Percentiles rank a stretch among this genome's conserved stretches.
phyloP scores from a whole-genome alignment of 1,140 invertebrate species.

The silkworm (Bombyx mori) region ASM3026992v2 NC_085133.1:4751501-4752000 shows the following conservation, averaged over 20 bases:
- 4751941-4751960: constrained; percentile 21
- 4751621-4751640: constrained; percentile 11
- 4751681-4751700: constrained; percentile 42
- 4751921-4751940: neutral
- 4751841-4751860: constrained; percentile 5
- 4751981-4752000: constrained; percentile 17
- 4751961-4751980: constrained; percentile 28
- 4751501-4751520: too few relatives aligned
- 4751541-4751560: neutral
- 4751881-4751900: constrained; percentile 2
- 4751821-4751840: constrained; percentile 21
- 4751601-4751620: constrained; percentile 6
- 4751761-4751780: constrained; percentile 61
- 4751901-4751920: neutral
- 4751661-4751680: constrained; percentile 32
- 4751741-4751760: constrained; percentile 48
- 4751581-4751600: constrained; percentile 1
- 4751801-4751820: constrained; percentile 31
- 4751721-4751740: constrained; percentile 62
- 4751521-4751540: too few relatives aligned
- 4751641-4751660: constrained; percentile 31
- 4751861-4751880: neutral
- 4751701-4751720: constrained; percentile 50
- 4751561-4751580: constrained; percentile 6
- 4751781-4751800: constrained; percentile 30